Conservation (phyloP, 2,888 invertebrate species). For the Eulithis prunata region DNA sequence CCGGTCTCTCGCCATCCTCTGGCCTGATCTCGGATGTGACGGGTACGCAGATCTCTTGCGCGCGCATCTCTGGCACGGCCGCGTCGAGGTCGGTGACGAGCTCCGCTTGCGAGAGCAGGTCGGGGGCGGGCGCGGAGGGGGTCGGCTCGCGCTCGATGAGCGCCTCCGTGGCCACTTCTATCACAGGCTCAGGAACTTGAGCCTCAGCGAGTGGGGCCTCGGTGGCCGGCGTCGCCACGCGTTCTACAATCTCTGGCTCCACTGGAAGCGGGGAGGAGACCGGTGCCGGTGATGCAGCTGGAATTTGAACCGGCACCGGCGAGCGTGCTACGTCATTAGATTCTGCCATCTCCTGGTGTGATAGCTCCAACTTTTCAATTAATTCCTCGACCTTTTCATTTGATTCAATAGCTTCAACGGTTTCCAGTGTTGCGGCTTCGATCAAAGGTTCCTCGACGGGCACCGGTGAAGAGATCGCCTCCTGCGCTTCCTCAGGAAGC, state of each 20-base stretch:
- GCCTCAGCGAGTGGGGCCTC: slow-evolving; percentile 5
- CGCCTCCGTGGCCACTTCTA: slow-evolving; percentile 32
- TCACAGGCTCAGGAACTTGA: slow-evolving; percentile 26
- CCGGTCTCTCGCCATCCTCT: slow-evolving; percentile 61
- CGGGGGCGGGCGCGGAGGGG: slow-evolving; percentile 61
- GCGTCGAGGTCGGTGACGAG: slow-evolving; percentile 75
- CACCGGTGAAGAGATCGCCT: slow-evolving; percentile 41
- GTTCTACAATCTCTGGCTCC: slow-evolving; percentile 2
- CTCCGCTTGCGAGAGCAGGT: slow-evolving; percentile 65
- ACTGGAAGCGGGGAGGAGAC: slow-evolving; percentile 38
- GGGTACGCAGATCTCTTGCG: slow-evolving; percentile 79
- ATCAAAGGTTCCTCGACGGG: slow-evolving; percentile 40
- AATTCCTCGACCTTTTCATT: too few relatives aligned
- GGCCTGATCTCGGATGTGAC: slow-evolving; percentile 70
- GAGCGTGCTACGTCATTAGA: slow-evolving; percentile 34
- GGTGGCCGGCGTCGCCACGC: not conserved
- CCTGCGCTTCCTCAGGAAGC: slow-evolving; percentile 15
- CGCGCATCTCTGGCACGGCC: slow-evolving; percentile 70
- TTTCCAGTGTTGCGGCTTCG: slow-evolving; percentile 49
- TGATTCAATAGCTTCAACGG: slow-evolving; percentile 16
- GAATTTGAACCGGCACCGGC: slow-evolving; percentile 14
- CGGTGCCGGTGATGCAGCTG: not conserved
- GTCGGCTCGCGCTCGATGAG: slow-evolving; percentile 20
- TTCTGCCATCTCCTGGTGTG: not conserved
- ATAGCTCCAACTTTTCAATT: too few relatives aligned